These are phyloP conservation scores for Valencia hispanica DNA, from an alignment of 2,797 vertebrate species.

Conservation along the genomic window DNA sequence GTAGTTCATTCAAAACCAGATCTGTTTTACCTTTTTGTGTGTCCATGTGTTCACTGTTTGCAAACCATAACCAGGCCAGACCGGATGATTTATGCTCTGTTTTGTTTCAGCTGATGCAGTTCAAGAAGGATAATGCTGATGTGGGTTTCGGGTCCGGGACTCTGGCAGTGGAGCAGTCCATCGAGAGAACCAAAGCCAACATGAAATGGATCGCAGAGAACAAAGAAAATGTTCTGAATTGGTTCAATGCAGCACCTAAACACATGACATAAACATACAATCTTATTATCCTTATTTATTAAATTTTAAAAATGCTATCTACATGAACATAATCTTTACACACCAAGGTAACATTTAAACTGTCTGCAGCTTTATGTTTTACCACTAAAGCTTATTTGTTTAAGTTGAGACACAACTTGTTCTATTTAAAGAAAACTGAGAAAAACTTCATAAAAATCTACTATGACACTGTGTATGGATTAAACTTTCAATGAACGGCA, in stretches of 20 bases:
- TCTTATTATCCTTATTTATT: background rate
- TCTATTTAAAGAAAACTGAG: background rate
- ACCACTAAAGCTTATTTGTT: background rate
- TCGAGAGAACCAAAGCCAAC: constrained; percentile 89
- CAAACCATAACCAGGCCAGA: background rate
- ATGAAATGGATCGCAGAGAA: constrained; percentile 90
- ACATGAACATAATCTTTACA: background rate
- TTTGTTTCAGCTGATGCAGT: constrained; percentile 83
- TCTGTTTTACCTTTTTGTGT: too few relatives aligned
- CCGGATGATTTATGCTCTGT: background rate
- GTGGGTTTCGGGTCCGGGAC: constrained; percentile 89
- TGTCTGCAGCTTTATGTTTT: background rate
- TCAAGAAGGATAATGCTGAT: constrained; percentile 80
- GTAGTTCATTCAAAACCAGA: too few relatives aligned
- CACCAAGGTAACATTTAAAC: background rate
- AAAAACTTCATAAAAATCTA: too few relatives aligned
- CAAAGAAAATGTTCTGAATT: constrained; percentile 58
- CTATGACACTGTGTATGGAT: too few relatives aligned
- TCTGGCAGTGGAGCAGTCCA: constrained; percentile 89
- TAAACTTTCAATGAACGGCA: too few relatives aligned
- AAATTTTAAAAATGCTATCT: background rate
- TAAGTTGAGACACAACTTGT: background rate
- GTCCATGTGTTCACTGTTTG: too few relatives aligned
- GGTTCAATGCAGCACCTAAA: constrained; percentile 58
- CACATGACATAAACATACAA: background rate